Percentiles rank a stretch among this genome's conserved stretches.
Conservation (phyloP, 37 sponge, comb jelly and placozoan genomes). For the Theonella swinhoei region DNA sequence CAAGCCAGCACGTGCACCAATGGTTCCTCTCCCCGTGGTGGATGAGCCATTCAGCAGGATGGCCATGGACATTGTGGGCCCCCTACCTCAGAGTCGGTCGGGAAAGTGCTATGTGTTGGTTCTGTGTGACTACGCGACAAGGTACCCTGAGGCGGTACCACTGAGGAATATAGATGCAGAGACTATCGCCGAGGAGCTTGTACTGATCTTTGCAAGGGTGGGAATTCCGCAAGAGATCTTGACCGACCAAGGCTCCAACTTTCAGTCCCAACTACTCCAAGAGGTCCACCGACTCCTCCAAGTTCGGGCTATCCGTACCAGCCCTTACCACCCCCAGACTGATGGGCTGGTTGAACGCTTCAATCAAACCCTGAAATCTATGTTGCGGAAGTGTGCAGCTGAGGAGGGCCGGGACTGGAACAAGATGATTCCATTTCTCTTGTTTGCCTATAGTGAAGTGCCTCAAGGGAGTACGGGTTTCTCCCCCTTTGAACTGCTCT, state of each 20-base stretch:
- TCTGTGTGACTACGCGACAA: conserved; percentile 4
- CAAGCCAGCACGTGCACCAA: conserved; percentile 5
- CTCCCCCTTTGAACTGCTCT: conserved; percentile 16
- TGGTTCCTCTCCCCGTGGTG: conserved; percentile 7
- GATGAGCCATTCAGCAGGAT: conserved; percentile 18
- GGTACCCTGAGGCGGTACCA: conserved; percentile 12
- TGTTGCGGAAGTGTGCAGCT: background rate
- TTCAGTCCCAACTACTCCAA: conserved; percentile 15
- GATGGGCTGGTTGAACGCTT: background rate
- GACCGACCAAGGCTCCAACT: conserved; percentile 39
- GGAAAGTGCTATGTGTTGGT: conserved; percentile 21
- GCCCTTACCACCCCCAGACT: conserved; percentile 12
- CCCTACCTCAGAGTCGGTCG: conserved; percentile 11
- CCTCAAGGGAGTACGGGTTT: conserved; percentile 24
- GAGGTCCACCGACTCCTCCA: conserved; percentile 20
- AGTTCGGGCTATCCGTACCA: conserved; percentile 21
- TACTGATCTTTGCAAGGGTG: conserved; percentile 8
- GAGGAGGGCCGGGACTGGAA: conserved; percentile 10
- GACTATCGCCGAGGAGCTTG: conserved; percentile 20
- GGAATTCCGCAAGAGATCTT: conserved; percentile 17
- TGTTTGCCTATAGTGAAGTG: conserved; percentile 43
- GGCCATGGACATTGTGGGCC: conserved; percentile 35
- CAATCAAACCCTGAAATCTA: conserved; percentile 29
- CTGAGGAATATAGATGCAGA: conserved; percentile 12
- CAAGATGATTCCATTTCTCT: conserved; percentile 20